Percentiles rank a stretch among this genome's conserved stretches.
Evolutionary conservation across 2,888 invertebrate genomes (phyloP).

Genomic region (Alentia gelatinosa): DNA sequence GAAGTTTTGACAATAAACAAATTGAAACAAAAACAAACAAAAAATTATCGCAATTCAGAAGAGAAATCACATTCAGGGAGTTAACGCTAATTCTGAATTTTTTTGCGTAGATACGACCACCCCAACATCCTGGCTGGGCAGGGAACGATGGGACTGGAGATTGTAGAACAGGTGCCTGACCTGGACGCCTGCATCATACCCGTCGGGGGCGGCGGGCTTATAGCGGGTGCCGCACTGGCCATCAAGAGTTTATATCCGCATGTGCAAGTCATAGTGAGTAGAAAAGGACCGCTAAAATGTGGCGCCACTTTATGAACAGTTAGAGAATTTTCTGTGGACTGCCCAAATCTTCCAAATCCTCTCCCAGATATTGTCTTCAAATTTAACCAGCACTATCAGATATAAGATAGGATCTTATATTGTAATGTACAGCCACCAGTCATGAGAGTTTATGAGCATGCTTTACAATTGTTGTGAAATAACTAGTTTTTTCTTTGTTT

Average conservation of each 20-base stretch:
- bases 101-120: constrained; percentile 93
- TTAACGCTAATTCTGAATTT: too few relatives aligned
- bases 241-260: constrained; percentile 92
- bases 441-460: too few relatives aligned
- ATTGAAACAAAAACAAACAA: background rate
- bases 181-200: constrained; percentile 95
- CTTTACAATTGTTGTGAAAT: too few relatives aligned
- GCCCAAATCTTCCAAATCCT: background rate
- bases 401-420: too few relatives aligned
- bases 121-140: constrained; percentile 97
- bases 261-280: constrained; percentile 91
- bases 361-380: background rate
- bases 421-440: too few relatives aligned
- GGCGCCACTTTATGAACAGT: background rate
- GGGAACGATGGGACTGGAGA: constrained; percentile 95
- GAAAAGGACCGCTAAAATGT: background rate
- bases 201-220: constrained; percentile 95
- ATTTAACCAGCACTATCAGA: too few relatives aligned
- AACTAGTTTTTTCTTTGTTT: too few relatives aligned
- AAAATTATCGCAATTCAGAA: background rate
- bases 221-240: constrained; percentile 94
- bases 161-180: constrained; percentile 93
- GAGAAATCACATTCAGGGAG: too few relatives aligned
- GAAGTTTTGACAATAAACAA: background rate
- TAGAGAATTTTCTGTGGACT: background rate